A percentile compares a stretch with the other conserved stretches of the same genome.
phyloP scores from a whole-genome alignment of 2,888 invertebrate genomes.

The Polia nebulosa region DNA sequence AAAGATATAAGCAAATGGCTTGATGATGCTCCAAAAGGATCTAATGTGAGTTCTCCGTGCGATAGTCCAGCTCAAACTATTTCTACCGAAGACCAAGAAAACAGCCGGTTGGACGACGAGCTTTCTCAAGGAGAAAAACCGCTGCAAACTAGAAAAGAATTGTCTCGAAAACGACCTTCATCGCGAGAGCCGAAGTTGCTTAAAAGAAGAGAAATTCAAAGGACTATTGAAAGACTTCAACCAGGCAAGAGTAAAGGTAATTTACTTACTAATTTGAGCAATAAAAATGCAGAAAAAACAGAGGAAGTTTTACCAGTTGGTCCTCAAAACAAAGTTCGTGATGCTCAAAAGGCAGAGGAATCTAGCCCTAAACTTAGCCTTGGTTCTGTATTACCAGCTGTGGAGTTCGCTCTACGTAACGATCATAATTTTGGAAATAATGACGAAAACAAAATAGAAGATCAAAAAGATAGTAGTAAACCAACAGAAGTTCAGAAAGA shows the following conservation, averaged over 20 bases:
- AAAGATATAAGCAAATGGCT: conserved; percentile 97
- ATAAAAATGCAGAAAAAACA: conserved; percentile 87
- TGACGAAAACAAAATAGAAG: conserved; percentile 68
- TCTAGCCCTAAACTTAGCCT: conserved; percentile 95
- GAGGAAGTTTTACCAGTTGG: conserved; percentile 92
- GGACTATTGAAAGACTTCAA: conserved; percentile 96
- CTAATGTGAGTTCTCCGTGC: conserved; percentile 94
- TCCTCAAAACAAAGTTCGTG: conserved; percentile 90
- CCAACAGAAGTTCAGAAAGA: conserved; percentile 70
- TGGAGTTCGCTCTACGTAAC: conserved; percentile 92
- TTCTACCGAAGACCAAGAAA: conserved; percentile 91
- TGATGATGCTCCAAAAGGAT: conserved; percentile 95
- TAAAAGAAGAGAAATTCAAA: conserved; percentile 93
- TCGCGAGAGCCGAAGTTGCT: conserved; percentile 85
- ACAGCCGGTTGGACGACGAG: conserved; percentile 86
- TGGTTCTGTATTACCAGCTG: conserved; percentile 95
- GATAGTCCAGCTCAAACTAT: conserved; percentile 94
- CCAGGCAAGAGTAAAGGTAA: conserved; percentile 97
- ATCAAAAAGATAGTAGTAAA: conserved; percentile 51
- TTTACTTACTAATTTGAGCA: conserved; percentile 93
- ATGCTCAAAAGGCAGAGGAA: conserved; percentile 92
- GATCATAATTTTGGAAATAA: conserved; percentile 92
- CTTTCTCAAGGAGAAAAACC: conserved; percentile 83
- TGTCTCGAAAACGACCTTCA: conserved; percentile 86
- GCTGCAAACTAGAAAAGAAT: conserved; percentile 80